phyloP scores from a whole-genome alignment of 2,797 vertebrate species.

The Oreortyx pictus region DNA sequence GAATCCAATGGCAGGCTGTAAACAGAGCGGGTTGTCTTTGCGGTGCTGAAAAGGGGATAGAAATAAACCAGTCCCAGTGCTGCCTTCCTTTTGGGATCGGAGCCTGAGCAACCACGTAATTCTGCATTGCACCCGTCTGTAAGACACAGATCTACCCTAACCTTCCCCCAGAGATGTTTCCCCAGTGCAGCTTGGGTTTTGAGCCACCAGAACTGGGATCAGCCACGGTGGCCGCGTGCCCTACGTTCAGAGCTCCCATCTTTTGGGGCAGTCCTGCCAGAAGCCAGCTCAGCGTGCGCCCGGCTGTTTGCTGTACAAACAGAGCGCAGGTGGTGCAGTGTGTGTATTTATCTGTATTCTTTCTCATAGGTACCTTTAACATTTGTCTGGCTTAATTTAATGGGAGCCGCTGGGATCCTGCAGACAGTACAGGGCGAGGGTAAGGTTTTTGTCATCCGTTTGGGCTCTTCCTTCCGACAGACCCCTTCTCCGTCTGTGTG shows the following conservation, averaged over 20 bases:
- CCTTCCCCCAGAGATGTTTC: not conserved
- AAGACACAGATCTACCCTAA: accelerated
- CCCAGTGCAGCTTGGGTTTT: not conserved
- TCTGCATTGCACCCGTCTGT: accelerated
- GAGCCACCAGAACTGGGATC: not conserved
- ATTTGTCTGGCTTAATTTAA: constrained; percentile 98
- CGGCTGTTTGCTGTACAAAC: too few relatives aligned
- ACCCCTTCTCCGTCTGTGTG: constrained; percentile 85
- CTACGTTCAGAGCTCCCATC: accelerated
- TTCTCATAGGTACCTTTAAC: constrained; percentile 94
- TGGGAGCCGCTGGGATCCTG: constrained; percentile 91
- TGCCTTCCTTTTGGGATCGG: accelerated
- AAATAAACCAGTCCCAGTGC: not conserved
- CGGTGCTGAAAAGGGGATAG: accelerated
- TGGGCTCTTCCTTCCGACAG: constrained; percentile 88
- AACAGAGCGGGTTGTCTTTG: not conserved
- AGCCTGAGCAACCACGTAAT: accelerated
- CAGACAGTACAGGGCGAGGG: constrained; percentile 93
- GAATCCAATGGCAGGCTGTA: not conserved
- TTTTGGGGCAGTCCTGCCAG: not conserved
- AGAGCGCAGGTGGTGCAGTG: constrained; percentile 73
- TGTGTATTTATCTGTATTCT: constrained; percentile 95
- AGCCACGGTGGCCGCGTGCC: not conserved
- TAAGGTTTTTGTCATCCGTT: constrained; percentile 95
- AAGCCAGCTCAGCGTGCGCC: not conserved